These are phyloP conservation scores for Metaphire vulgaris DNA, from an alignment of 1,140 invertebrate genomes.

Conservation along the genomic window DNA sequence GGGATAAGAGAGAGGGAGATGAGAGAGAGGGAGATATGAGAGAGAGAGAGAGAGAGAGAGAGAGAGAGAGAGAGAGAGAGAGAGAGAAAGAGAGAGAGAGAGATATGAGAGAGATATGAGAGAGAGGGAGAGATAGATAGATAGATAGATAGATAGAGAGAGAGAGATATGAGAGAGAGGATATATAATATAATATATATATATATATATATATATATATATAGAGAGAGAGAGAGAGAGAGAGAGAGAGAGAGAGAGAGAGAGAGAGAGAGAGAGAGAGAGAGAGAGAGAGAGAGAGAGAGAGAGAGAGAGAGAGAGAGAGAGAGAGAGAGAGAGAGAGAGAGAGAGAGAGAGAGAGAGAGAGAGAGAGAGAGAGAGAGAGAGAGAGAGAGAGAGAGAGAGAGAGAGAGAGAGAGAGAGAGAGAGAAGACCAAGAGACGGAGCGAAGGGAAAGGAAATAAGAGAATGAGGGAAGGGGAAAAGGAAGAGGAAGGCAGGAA, in stretches of 20 bases:
- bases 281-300: constrained; percentile 7
- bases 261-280: constrained; percentile 13
- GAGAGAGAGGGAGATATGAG: no score
- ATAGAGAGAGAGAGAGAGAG: neutral
- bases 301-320: constrained; percentile 13
- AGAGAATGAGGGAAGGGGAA: neutral
- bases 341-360: neutral
- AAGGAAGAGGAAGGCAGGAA: neutral
- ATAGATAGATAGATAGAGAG: constrained; percentile 8
- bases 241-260: constrained; percentile 7
- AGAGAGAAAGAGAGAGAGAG: constrained; percentile 13
- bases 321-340: constrained; percentile 9
- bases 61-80: constrained; percentile 8
- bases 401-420: constrained; percentile 9
- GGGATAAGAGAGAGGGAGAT: neutral
- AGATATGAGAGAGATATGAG: constrained; percentile 3
- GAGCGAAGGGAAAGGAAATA: neutral
- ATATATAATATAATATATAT: constrained; percentile 4
- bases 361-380: constrained; percentile 3
- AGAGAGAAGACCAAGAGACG: neutral
- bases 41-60: constrained; percentile 5
- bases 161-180: constrained; percentile 3
- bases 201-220: constrained; percentile 4
- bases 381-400: constrained; percentile 11
- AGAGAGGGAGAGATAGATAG: constrained; percentile 8